Percentiles rank a stretch among this genome's conserved stretches.
Evolutionary conservation across 2,888 invertebrate species (phyloP).

Genomic region (Homarus gammarus): DNA sequence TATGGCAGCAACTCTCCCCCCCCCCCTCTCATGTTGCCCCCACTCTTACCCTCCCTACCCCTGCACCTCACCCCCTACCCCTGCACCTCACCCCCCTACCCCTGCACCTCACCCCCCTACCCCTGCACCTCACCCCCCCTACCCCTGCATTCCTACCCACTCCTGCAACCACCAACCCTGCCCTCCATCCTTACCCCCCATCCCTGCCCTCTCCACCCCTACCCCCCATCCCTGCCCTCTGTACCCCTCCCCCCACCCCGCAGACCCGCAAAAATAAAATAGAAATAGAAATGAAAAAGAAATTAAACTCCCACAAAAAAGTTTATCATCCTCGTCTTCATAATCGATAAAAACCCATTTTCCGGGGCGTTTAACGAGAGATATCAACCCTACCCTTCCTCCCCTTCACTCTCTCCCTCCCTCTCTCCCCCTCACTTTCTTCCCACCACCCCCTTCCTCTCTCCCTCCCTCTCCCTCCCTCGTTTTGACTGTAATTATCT

Average conservation of each 20-base stretch:
- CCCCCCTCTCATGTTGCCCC: too few species aligned
- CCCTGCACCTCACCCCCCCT: not conserved
- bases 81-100: not conserved
- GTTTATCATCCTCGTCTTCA: not conserved
- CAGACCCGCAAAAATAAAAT: too few species aligned
- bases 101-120: not conserved
- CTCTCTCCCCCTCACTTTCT: not conserved
- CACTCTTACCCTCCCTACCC: not conserved
- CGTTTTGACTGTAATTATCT: too few species aligned
- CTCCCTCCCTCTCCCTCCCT: not conserved
- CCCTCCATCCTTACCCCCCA: too few species aligned
- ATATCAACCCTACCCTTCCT: not conserved
- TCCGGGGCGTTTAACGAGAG: not conserved
- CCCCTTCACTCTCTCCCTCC: conserved; percentile 6
- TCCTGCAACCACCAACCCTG: not conserved
- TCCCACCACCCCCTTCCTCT: not conserved
- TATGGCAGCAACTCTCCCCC: too few species aligned
- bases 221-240: too few species aligned
- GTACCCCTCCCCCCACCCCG: too few species aligned
- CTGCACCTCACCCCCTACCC: not conserved
- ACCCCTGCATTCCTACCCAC: not conserved
- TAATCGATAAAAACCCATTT: conserved; percentile 6
- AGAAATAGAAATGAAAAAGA: too few species aligned
- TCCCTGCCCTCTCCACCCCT: too few species aligned
- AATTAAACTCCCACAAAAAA: too few species aligned